Conservation (phyloP, 2,113 vertebrate species). For the Saguinus midas region DNA sequence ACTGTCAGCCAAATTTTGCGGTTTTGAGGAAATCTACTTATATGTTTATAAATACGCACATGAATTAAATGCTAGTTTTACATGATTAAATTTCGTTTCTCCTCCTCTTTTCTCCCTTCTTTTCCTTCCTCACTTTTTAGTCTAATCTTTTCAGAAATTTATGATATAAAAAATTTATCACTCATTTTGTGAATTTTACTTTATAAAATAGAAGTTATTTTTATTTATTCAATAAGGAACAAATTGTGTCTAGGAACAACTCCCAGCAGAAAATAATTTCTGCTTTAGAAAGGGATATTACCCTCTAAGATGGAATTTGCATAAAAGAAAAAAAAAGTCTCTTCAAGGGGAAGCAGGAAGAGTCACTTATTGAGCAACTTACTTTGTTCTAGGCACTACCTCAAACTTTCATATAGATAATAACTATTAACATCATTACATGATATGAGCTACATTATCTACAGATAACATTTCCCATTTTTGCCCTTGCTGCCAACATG, state of each 20-base stretch:
- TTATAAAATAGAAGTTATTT: not conserved
- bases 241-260: not conserved
- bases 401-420: not conserved
- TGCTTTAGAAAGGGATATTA: not conserved
- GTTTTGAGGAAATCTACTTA: not conserved
- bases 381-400: not conserved
- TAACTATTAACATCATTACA: not conserved
- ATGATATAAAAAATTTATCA: not conserved
- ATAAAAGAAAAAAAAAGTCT: not conserved
- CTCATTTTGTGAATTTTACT: not conserved
- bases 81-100: not conserved
- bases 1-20: not conserved
- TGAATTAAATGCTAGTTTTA: not conserved
- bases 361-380: not conserved
- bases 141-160: not conserved
- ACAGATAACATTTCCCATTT: not conserved
- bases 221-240: not conserved
- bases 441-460: not conserved
- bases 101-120: not conserved
- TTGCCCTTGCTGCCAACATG: conserved; percentile 1
- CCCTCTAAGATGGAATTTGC: not conserved
- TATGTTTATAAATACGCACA: not conserved
- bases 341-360: not conserved
- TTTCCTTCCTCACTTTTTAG: not conserved
- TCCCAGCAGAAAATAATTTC: conserved; percentile 17